phyloP scores from a whole-genome alignment of 2,113 vertebrate species.

The Willisornis vidua region DNA sequence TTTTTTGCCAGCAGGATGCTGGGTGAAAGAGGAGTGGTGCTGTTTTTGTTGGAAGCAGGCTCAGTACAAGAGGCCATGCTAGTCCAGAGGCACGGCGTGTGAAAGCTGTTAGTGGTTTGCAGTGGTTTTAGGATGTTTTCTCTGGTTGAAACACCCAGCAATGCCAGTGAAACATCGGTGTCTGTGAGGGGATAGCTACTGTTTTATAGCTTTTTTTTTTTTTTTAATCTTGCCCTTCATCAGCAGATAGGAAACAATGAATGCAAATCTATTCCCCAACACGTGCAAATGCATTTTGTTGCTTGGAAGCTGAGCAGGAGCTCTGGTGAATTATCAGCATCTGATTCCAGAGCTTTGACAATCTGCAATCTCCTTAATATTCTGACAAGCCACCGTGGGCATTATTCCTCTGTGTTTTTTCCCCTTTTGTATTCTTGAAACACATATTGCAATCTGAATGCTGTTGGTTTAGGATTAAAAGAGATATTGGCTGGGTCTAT shows the following conservation, averaged over 20 bases:
- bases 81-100: background rate
- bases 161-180: background rate
- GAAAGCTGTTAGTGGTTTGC: background rate
- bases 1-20: background rate
- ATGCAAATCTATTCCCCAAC: slow-evolving; percentile 7
- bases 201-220: background rate
- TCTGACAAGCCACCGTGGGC: background rate
- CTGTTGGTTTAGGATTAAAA: slow-evolving; percentile 11
- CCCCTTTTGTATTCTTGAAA: background rate
- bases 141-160: background rate
- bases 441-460: background rate
- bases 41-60: slow-evolving; percentile 4
- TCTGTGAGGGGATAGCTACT: background rate
- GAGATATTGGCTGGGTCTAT: background rate
- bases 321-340: slow-evolving; percentile 17
- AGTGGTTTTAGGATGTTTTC: background rate
- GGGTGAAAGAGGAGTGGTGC: background rate
- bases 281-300: background rate
- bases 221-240: background rate
- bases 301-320: slow-evolving; percentile 19
- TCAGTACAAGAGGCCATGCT: background rate
- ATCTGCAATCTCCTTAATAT: slow-evolving; percentile 35
- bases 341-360: slow-evolving; percentile 20
- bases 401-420: slow-evolving; percentile 14
- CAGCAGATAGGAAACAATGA: background rate